Evolutionary conservation across 2,113 vertebrate genomes (phyloP).

Genomic region (Lamprotornis superbus): DNA sequence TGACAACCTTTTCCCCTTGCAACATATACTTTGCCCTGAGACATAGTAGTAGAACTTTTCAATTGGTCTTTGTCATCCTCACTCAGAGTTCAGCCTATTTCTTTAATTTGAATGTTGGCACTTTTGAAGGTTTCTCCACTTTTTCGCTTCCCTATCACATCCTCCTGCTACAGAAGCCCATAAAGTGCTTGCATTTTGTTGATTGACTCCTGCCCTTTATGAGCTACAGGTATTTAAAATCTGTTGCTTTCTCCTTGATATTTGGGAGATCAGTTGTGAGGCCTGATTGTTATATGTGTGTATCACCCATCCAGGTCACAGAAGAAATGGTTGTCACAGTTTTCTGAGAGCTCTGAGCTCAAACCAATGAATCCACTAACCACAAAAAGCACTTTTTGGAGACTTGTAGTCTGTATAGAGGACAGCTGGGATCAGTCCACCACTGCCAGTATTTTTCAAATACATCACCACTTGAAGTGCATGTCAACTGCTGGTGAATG

Average conservation of each 20-base stretch:
- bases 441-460: background rate
- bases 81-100: background rate
- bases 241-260: background rate
- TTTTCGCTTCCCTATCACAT: background rate
- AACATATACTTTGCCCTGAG: background rate
- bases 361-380: background rate
- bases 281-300: background rate
- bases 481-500: background rate
- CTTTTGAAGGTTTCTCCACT: background rate
- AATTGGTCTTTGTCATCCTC: background rate
- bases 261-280: background rate
- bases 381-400: background rate
- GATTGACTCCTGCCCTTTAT: background rate
- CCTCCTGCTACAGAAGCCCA: background rate
- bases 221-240: background rate
- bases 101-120: background rate
- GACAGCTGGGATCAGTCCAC: background rate
- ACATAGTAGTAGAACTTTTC: background rate
- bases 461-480: background rate
- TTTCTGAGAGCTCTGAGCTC: background rate
- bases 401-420: background rate
- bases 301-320: rapidly evolving
- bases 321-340: background rate
- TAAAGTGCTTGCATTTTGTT: background rate
- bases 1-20: background rate